Conservation (phyloP, 64 coral and sea anemone genomes). For the Cladopsammia gracilis region DNA sequence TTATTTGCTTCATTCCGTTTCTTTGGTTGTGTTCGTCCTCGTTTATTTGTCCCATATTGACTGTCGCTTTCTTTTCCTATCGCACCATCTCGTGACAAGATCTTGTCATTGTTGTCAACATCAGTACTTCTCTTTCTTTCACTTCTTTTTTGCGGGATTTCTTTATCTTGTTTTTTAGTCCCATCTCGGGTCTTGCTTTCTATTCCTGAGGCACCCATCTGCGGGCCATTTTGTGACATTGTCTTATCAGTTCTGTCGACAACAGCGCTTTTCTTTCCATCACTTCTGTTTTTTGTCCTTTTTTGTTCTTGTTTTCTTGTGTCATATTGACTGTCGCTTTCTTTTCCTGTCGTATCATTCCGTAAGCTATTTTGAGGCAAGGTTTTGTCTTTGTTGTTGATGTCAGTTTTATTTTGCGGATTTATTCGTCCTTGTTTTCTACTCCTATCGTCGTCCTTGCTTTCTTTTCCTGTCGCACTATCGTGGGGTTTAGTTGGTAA, state of each 20-base stretch:
- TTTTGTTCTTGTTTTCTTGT: neutral
- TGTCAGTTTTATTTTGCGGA: too few relatives aligned
- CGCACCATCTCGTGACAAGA: neutral
- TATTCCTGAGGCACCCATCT: neutral
- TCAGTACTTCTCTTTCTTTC: neutral
- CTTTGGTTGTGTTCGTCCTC: neutral
- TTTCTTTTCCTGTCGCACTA: neutral
- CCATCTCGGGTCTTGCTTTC: too few relatives aligned
- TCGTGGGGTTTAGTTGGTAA: too few relatives aligned
- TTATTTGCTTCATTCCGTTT: neutral
- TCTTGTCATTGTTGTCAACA: neutral
- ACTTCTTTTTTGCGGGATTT: too few relatives aligned
- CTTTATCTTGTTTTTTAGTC: neutral
- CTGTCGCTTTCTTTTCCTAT: neutral
- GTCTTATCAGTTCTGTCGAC: neutral
- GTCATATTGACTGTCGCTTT: neutral
- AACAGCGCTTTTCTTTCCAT: neutral
- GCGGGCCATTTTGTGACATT: neutral
- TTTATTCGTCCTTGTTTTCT: neutral
- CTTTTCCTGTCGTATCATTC: too few relatives aligned
- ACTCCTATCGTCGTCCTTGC: neutral
- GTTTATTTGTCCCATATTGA: neutral
- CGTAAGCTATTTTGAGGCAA: too few relatives aligned
- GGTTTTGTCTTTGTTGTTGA: too few relatives aligned
- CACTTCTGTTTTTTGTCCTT: neutral